phyloP scores from a whole-genome alignment of 2,888 invertebrate genomes.

The Agonopterix alstromeriana region DNA sequence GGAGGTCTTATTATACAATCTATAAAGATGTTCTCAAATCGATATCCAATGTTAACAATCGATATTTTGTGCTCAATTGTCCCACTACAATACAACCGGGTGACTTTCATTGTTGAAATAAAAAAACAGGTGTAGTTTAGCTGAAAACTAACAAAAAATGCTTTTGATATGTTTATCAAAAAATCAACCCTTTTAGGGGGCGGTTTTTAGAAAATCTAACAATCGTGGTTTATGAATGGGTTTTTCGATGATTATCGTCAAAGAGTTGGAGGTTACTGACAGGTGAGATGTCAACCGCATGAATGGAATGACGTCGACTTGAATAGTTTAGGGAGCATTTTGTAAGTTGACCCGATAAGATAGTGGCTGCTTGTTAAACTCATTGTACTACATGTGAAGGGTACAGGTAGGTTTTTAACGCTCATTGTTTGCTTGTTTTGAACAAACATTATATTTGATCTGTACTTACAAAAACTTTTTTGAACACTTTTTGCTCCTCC shows the following conservation, averaged over 20 bases:
- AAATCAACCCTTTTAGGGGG: slow-evolving; percentile 60
- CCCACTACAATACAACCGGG: slow-evolving; percentile 45
- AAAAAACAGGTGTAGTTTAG: slow-evolving; percentile 64
- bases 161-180: slow-evolving; percentile 70
- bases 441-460: slow-evolving; percentile 18
- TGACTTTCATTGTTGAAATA: slow-evolving; percentile 46
- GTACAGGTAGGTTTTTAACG: slow-evolving; percentile 32
- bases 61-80: slow-evolving; percentile 60
- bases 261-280: slow-evolving; percentile 64
- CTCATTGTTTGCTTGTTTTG: slow-evolving; percentile 27
- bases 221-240: slow-evolving; percentile 61
- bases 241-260: slow-evolving; percentile 57
- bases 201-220: slow-evolving; percentile 40
- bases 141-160: slow-evolving; percentile 37
- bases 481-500: neutral
- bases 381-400: slow-evolving; percentile 8
- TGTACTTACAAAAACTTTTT: neutral
- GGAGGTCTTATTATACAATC: slow-evolving; percentile 54
- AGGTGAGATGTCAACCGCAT: slow-evolving; percentile 69
- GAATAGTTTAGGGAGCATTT: slow-evolving; percentile 31
- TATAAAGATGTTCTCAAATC: slow-evolving; percentile 42
- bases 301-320: slow-evolving; percentile 41
- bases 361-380: slow-evolving; percentile 32
- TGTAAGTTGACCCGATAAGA: slow-evolving; percentile 59
- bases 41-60: slow-evolving; percentile 60